Evolutionary conservation across 35 echinoderm and acorn worm species (phyloP).

Genomic region (Ophiothrix spiculata): DNA sequence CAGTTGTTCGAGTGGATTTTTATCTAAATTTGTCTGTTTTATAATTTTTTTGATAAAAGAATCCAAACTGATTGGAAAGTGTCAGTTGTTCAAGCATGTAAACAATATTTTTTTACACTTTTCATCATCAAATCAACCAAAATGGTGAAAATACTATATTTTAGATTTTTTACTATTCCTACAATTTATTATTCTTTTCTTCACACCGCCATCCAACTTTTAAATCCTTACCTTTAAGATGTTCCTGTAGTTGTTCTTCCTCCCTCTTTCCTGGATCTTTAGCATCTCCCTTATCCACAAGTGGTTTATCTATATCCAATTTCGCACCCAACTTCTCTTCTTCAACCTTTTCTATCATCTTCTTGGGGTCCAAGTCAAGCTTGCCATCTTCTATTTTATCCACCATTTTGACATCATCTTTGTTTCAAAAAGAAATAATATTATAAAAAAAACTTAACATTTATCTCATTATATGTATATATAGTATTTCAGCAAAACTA

Average conservation of each 20-base stretch:
- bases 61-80: too few relatives aligned
- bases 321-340: too few relatives aligned
- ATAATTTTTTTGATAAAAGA: too few relatives aligned
- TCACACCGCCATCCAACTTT: neutral
- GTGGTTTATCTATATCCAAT: neutral
- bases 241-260: neutral
- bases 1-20: too few relatives aligned
- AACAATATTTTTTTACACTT: too few relatives aligned
- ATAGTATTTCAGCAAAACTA: neutral
- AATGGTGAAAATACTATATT: too few relatives aligned
- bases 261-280: neutral
- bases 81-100: too few relatives aligned
- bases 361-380: neutral
- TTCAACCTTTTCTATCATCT: neutral
- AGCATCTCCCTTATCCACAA: too few relatives aligned
- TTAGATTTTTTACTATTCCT: neutral
- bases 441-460: neutral
- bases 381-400: neutral
- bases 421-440: neutral
- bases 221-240: too few relatives aligned
- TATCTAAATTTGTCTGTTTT: too few relatives aligned
- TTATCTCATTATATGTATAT: neutral
- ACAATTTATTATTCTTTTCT: neutral
- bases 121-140: neutral
- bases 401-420: neutral